Conservation (phyloP, 2,113 vertebrate genomes). For the Psilopsiagon aurifrons region DNA sequence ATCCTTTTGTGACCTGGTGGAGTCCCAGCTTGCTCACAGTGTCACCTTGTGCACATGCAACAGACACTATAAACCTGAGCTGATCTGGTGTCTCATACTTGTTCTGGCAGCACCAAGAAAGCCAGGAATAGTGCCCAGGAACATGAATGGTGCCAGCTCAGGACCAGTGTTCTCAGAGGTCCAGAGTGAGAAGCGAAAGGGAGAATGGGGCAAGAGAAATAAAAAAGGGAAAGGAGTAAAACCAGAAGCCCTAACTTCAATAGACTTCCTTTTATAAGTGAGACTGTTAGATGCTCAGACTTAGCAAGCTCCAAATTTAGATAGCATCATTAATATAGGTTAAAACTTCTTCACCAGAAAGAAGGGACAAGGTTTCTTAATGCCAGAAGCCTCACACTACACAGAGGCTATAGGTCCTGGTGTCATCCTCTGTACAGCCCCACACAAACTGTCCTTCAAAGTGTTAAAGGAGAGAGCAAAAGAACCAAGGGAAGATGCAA, state of each 20-base stretch:
- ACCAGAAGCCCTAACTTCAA: neutral
- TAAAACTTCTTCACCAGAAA: neutral
- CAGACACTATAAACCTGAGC: neutral
- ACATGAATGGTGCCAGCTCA: neutral
- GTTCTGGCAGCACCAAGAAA: neutral
- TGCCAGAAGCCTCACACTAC: neutral
- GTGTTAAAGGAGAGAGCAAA: neutral
- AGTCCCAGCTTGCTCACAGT: neutral
- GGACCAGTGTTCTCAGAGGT: rapidly evolving
- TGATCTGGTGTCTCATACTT: rapidly evolving
- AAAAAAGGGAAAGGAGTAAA: neutral
- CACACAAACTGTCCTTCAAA: neutral
- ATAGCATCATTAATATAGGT: neutral
- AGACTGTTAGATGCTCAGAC: neutral
- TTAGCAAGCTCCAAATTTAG: neutral
- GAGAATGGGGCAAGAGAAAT: rapidly evolving
- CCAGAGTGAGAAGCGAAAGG: neutral
- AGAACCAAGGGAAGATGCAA: neutral
- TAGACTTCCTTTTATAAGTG: neutral
- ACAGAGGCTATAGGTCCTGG: neutral
- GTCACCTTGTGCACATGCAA: neutral
- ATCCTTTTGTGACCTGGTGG: rapidly evolving
- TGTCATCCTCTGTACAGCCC: neutral
- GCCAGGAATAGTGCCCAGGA: rapidly evolving
- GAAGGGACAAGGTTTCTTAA: neutral